Base-by-base conservation (phyloP, 2,113 vertebrate species). In the Siphamia tubifer region DNA sequence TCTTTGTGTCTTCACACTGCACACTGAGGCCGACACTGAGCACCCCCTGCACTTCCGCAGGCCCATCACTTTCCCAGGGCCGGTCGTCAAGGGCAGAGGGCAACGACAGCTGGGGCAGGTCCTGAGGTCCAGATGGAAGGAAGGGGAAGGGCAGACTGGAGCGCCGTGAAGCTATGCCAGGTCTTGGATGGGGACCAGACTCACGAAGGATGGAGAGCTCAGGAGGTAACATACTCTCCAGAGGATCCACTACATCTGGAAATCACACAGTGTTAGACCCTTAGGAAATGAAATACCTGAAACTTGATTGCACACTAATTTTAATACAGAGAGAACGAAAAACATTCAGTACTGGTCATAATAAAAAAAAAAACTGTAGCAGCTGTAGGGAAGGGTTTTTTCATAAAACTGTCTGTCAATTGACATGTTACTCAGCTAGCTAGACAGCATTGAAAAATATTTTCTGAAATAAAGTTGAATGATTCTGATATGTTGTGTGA, bases 1-100 rank as follows among this genome's bases (percentile, higher is more conserved):
- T 96, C 84, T 83, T 93, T 25, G 90, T 89, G 5, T 92, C 85
- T 81, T 95, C 93, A 71, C 98, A 99, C 70, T 86, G 93, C 79
- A 99, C 93, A 0, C 71, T 94, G 47, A 95, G 66, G 16, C 92
- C 92, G 3, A 94, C 77, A 19, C 81, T 93, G 55, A 92, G 77
- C 9, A 68, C 36, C 2, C 91, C 92, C 60, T 93, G 93, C 1
- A 89, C 90, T 61, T 97, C 95, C 77, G 96, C 93, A 0, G 92
- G 91, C 30, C 93, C 93, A 52, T 62, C 10, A 1, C 19, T 17
- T 1, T 49, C 44, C 84, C 76, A 69, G 13, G 49, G 21, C 5
- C 2, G 53, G 1, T 78, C 58, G 0, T 79, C 61, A 3, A 52
- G 5, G 20, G 38, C 10, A 32, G 73, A 11, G 30, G 51, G 73